phyloP scores from a whole-genome alignment of 2,113 vertebrate genomes.

The Conger conger region DNA sequence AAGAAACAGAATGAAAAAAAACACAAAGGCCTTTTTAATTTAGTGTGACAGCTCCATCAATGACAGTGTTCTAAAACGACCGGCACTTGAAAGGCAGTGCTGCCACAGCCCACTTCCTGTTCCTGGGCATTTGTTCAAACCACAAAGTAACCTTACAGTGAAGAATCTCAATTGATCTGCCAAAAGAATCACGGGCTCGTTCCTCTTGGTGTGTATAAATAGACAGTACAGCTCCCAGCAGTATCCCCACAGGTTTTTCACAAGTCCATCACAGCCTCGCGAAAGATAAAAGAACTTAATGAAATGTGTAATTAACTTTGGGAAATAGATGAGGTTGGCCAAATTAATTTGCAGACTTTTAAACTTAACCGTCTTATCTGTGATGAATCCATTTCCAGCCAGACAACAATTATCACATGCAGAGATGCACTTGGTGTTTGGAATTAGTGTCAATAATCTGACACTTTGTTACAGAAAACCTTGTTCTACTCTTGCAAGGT shows the following conservation, averaged over 20 bases:
- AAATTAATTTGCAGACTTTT: not conserved
- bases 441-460: too few relatives aligned
- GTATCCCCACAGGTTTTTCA: not conserved
- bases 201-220: not conserved
- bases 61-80: not conserved
- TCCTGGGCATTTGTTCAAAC: not conserved
- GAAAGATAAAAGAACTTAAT: not conserved
- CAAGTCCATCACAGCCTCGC: not conserved
- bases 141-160: not conserved
- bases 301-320: not conserved
- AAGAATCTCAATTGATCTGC: not conserved
- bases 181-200: not conserved
- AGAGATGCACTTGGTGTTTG: too few relatives aligned
- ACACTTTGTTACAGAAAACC: too few relatives aligned
- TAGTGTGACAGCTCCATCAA: slow-evolving; percentile 21
- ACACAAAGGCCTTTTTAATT: not conserved
- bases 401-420: too few relatives aligned
- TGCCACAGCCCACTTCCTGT: not conserved
- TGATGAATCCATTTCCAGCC: too few relatives aligned
- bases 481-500: too few relatives aligned
- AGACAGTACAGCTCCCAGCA: not conserved
- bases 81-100: not conserved
- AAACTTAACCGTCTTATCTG: not conserved
- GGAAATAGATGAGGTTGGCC: not conserved
- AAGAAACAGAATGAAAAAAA: not conserved